Percentiles rank a stretch among this genome's conserved stretches.
These are phyloP conservation scores for Neopipo cinnamomea DNA, from an alignment of 2,113 vertebrate genomes.

Conservation along the genomic window DNA sequence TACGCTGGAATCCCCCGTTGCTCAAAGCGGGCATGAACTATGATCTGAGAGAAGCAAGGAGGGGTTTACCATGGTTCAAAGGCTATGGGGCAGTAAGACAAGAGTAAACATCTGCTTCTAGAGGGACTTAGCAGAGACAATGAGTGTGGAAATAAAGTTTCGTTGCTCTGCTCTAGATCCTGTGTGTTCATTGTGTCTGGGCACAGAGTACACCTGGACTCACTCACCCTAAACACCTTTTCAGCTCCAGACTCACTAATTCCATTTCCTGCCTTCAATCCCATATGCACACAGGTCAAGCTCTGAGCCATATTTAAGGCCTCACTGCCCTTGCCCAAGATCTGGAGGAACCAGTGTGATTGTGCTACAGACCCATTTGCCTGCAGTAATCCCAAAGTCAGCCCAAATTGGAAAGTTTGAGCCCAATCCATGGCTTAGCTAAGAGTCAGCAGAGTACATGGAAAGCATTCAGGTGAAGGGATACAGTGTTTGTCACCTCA, in stretches of 20 bases:
- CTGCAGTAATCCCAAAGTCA: not conserved
- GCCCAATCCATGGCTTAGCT: not conserved
- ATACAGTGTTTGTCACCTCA: not conserved
- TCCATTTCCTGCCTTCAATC: not conserved
- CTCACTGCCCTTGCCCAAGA: not conserved
- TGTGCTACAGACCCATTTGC: not conserved
- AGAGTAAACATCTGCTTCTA: not conserved
- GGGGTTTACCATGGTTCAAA: not conserved
- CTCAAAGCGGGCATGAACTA: not conserved
- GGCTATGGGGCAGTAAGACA: not conserved
- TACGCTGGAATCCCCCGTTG: not conserved
- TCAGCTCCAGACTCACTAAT: not conserved
- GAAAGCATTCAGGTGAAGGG: not conserved
- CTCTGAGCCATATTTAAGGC: not conserved
- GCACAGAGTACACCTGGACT: fast-evolving
- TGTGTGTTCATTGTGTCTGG: not conserved
- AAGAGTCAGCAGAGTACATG: not conserved
- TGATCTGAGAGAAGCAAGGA: not conserved
- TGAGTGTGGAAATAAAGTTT: not conserved
- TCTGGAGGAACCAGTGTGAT: not conserved
- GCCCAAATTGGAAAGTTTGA: not conserved
- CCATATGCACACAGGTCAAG: not conserved
- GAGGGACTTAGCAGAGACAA: not conserved
- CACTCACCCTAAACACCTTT: not conserved
- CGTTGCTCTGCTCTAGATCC: not conserved